phyloP scores from a whole-genome alignment of 2,888 invertebrate species.

The Parascotia fuliginaria region DNA sequence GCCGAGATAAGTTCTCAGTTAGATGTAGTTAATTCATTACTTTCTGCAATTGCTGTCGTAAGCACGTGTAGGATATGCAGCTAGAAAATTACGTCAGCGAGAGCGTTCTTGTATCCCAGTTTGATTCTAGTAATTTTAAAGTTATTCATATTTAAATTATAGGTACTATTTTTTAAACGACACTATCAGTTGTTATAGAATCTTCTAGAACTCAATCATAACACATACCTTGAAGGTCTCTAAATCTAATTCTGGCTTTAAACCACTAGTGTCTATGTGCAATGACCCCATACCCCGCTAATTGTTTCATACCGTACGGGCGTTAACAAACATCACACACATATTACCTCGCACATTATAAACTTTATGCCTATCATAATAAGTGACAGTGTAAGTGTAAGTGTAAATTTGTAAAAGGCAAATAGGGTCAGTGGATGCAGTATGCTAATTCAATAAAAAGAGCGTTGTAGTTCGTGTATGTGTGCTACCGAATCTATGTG shows the following conservation, averaged over 20 bases:
- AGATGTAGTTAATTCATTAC: no score
- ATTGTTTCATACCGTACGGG: conserved; percentile 26
- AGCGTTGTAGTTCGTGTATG: conserved; percentile 21
- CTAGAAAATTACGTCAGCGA: no score
- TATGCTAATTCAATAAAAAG: conserved; percentile 69
- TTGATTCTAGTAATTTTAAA: no score
- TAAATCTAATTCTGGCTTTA: conserved; percentile 32
- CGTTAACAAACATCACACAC: conserved; percentile 11
- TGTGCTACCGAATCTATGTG: conserved; percentile 16
- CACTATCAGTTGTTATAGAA: background rate
- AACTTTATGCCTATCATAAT: conserved; percentile 21
- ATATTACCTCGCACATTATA: conserved; percentile 9
- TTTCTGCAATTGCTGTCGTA: no score
- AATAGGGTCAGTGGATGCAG: conserved; percentile 62
- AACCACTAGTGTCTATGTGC: conserved; percentile 39
- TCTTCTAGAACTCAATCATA: background rate
- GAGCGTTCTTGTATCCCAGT: no score
- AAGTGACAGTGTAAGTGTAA: background rate
- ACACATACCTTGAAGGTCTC: conserved; percentile 8
- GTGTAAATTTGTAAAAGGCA: conserved; percentile 13
- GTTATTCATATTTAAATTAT: no score
- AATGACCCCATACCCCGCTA: conserved; percentile 44
- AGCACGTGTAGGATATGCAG: no score
- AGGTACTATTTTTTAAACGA: no score
- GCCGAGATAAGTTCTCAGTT: no score